Evolutionary conservation across 2,888 invertebrate species (phyloP).

Genomic region (Campopleginae sp.): DNA sequence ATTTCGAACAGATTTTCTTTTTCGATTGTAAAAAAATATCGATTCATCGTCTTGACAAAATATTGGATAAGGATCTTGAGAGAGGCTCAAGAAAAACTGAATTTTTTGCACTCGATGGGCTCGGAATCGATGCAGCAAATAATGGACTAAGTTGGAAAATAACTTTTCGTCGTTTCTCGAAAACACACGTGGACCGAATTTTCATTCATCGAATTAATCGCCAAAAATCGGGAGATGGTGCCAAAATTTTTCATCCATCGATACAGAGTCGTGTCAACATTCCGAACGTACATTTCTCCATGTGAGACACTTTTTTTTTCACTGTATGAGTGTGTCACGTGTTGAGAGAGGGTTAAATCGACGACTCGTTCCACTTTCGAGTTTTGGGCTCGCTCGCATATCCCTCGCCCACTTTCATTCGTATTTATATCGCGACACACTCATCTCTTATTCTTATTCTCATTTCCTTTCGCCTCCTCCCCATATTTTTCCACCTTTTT

Average conservation of each 20-base stretch:
- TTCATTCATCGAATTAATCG: constrained; percentile 44
- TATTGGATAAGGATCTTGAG: no score
- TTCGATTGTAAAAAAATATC: no score
- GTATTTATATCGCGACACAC: constrained; percentile 80
- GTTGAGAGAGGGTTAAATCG: constrained; percentile 59
- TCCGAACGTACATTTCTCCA: not conserved
- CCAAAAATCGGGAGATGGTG: constrained; percentile 2
- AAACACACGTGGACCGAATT: constrained; percentile 9
- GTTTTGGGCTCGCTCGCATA: constrained; percentile 66
- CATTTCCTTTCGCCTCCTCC: constrained; percentile 37
- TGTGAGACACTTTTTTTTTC: not conserved
- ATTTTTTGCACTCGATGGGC: no score
- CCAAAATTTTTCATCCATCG: constrained; percentile 26
- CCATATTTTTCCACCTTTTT: not conserved
- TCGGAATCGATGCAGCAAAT: no score
- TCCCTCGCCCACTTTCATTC: constrained; percentile 78
- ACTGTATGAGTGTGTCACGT: not conserved
- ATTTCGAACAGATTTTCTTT: no score
- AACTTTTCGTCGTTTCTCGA: not conserved
- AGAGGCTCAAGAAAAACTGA: no score
- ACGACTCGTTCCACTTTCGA: constrained; percentile 70
- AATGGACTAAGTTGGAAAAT: not conserved
- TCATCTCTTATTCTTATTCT: constrained; percentile 70
- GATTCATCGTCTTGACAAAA: no score
- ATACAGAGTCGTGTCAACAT: constrained; percentile 1